These are phyloP conservation scores for Osmerus eperlanus DNA, from an alignment of 2,113 vertebrate genomes.

Conservation along the genomic window DNA sequence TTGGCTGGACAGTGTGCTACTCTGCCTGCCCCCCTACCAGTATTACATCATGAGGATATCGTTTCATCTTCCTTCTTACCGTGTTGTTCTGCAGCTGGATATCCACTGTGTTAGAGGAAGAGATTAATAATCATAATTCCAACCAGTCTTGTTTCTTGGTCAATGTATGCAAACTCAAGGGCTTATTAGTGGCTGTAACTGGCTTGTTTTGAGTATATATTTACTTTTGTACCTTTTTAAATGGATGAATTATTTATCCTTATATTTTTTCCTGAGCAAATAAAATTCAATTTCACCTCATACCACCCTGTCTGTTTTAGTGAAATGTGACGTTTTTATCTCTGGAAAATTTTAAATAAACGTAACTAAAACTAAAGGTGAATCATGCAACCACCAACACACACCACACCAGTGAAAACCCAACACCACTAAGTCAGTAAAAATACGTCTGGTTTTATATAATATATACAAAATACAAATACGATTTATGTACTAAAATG, in stretches of 20 bases:
- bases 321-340: conserved; percentile 6
- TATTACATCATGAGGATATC: no score
- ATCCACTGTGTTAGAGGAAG: no score
- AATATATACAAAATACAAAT: conserved; percentile 83
- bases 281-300: conserved; percentile 42
- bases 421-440: conserved; percentile 60
- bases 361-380: background rate
- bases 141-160: conserved; percentile 14
- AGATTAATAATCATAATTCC: no score
- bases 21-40: no score
- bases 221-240: conserved; percentile 56
- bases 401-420: conserved; percentile 21
- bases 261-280: conserved; percentile 44
- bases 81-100: no score
- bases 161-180: conserved; percentile 47
- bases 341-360: background rate
- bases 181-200: conserved; percentile 50
- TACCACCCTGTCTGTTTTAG: conserved; percentile 5
- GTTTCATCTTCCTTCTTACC: no score
- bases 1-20: no score
- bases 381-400: background rate
- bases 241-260: conserved; percentile 48
- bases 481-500: conserved; percentile 82
- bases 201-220: conserved; percentile 46
- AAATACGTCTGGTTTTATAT: conserved; percentile 77